phyloP scores from a whole-genome alignment of 2,797 vertebrate species.

The Sitta carolinensis region DNA sequence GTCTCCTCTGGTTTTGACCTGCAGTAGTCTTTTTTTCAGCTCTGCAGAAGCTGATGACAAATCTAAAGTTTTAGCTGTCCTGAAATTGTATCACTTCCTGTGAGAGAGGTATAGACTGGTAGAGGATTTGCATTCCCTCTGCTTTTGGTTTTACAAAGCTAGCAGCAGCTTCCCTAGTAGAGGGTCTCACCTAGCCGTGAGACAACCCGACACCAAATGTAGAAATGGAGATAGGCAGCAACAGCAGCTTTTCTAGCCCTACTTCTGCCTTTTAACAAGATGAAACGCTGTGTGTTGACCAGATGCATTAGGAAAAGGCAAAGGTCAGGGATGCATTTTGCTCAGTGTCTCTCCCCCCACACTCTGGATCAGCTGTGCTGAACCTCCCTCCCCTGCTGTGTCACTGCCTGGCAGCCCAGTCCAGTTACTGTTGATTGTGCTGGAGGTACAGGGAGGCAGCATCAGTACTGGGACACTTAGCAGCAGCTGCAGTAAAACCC shows the following conservation, averaged over 20 bases:
- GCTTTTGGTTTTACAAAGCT: neutral
- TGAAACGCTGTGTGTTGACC: neutral
- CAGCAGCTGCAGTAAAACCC: neutral
- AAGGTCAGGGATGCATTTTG: neutral
- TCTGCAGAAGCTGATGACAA: neutral
- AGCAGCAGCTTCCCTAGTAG: neutral
- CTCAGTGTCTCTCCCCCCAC: neutral
- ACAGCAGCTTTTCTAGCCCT: neutral
- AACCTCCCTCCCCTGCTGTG: neutral
- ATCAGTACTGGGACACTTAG: neutral
- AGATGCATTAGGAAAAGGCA: neutral
- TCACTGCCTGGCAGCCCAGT: neutral
- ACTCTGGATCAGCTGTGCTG: neutral
- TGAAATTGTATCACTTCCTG: neutral
- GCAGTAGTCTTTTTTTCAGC: neutral
- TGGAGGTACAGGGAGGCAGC: neutral
- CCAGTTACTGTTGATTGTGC: neutral
- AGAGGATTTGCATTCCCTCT: neutral
- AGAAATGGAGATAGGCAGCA: neutral
- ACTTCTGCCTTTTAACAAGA: neutral
- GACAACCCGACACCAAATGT: neutral
- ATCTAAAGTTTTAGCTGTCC: slow-evolving; percentile 16
- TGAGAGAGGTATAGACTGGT: neutral
- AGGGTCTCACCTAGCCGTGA: neutral
- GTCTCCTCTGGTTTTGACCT: neutral